A percentile compares a stretch with the other conserved stretches of the same genome.
phyloP scores from a whole-genome alignment of 2,888 invertebrate species.

The Halictus ligatus region DNA sequence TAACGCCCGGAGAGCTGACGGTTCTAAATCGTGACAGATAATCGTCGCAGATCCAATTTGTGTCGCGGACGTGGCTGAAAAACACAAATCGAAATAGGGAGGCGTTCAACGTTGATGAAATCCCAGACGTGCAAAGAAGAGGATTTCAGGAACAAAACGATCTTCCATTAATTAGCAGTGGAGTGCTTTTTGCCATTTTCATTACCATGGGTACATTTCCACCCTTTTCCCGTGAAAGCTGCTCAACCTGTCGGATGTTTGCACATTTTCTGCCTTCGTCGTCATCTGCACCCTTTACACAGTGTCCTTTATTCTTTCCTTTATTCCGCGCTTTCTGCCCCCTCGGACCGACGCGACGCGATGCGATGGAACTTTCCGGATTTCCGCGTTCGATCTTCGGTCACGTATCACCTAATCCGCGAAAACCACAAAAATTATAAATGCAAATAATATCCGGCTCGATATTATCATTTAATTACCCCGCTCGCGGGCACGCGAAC shows the following conservation, averaged over 20 bases:
- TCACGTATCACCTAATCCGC: not conserved
- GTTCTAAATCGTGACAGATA: not conserved
- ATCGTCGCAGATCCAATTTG: slow-evolving; percentile 20
- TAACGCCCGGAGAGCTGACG: not conserved
- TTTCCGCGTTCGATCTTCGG: not conserved
- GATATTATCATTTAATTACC: slow-evolving; percentile 23
- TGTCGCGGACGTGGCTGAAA: not conserved
- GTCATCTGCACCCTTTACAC: slow-evolving; percentile 30
- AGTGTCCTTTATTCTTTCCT: slow-evolving; percentile 26
- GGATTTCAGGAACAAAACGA: slow-evolving; percentile 64
- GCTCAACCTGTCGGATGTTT: slow-evolving; percentile 59
- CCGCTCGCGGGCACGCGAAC: not conserved
- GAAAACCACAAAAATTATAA: slow-evolving; percentile 24
- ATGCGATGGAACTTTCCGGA: not conserved
- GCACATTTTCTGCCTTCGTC: slow-evolving; percentile 55
- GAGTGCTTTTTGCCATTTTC: slow-evolving; percentile 73
- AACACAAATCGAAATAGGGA: slow-evolving; percentile 50
- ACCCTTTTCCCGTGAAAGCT: slow-evolving; percentile 48
- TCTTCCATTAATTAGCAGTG: slow-evolving; percentile 68
- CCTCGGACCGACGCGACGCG: not conserved
- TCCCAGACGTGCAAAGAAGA: slow-evolving; percentile 50
- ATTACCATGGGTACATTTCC: slow-evolving; percentile 61
- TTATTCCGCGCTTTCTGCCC: not conserved
- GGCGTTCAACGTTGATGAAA: slow-evolving; percentile 51
- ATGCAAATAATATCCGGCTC: slow-evolving; percentile 30